Percentiles rank a stretch among this genome's conserved stretches.
phyloP scores from a whole-genome alignment of 2,888 invertebrate species.

The Drosophila basisetae region DNA sequence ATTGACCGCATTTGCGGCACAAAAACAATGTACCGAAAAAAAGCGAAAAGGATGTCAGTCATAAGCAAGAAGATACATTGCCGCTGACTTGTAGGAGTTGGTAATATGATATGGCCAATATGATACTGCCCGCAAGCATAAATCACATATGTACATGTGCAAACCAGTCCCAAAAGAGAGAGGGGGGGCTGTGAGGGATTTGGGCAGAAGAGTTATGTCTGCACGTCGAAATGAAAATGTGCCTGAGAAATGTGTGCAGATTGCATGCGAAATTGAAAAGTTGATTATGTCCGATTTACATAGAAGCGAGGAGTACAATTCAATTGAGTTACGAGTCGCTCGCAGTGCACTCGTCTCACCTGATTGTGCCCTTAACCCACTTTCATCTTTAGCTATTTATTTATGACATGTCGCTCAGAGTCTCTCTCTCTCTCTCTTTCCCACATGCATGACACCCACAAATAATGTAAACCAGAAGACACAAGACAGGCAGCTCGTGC shows the following conservation, averaged over 20 bases:
- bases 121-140: constrained; percentile 68
- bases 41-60: constrained; percentile 78
- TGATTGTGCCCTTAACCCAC: constrained; percentile 70
- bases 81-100: constrained; percentile 60
- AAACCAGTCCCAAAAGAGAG: constrained; percentile 33
- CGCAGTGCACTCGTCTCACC: constrained; percentile 19
- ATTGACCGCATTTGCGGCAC: constrained; percentile 69
- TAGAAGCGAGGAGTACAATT: constrained; percentile 58
- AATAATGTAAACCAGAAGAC: constrained; percentile 59
- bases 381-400: constrained; percentile 55
- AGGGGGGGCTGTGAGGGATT: neutral
- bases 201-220: constrained; percentile 54
- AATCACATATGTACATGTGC: constrained; percentile 63
- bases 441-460: constrained; percentile 65
- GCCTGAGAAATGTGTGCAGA: constrained; percentile 59
- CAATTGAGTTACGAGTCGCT: constrained; percentile 57
- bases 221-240: constrained; percentile 64
- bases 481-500: constrained; percentile 67
- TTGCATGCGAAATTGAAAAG: constrained; percentile 72
- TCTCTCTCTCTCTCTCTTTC: constrained; percentile 5
- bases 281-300: constrained; percentile 78
- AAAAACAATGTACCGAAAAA: constrained; percentile 72
- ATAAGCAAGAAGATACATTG: constrained; percentile 75
- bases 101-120: constrained; percentile 75
- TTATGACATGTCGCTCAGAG: constrained; percentile 59